These are phyloP conservation scores for Caenorhabditis sp. DNA, from an alignment of 2,888 invertebrate species.

Conservation along the genomic window DNA sequence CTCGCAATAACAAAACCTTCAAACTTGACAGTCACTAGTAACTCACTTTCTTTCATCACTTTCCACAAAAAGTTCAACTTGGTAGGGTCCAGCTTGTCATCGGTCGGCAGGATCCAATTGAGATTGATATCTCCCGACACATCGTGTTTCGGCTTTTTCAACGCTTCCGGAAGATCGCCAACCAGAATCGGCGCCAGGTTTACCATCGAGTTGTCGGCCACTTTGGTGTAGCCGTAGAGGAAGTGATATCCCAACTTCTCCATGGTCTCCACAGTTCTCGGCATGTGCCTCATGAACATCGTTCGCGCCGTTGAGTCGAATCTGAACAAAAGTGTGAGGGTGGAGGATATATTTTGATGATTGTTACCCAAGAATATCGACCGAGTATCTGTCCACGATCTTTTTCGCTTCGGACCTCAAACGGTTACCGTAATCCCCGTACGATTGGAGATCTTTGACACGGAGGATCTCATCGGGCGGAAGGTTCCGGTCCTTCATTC, in stretches of 20 bases:
- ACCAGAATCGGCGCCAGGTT: constrained; percentile 89
- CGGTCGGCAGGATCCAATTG: constrained; percentile 60
- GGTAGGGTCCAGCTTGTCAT: constrained; percentile 63
- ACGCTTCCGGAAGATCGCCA: constrained; percentile 81
- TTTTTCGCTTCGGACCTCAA: constrained; percentile 7
- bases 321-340: background rate
- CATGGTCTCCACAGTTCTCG: constrained; percentile 82
- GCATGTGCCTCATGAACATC: constrained; percentile 74
- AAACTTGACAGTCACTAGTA: too few relatives aligned
- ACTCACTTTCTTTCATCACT: constrained; percentile 67
- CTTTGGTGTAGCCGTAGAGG: constrained; percentile 91
- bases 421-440: constrained; percentile 34
- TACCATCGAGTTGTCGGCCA: constrained; percentile 94
- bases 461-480: constrained; percentile 45
- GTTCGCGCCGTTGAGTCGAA: constrained; percentile 68
- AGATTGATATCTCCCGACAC: constrained; percentile 61
- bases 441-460: constrained; percentile 33
- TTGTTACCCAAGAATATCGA: constrained; percentile 58
- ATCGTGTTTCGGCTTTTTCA: constrained; percentile 53
- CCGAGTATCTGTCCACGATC: constrained; percentile 40
- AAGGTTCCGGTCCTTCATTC: constrained; percentile 52
- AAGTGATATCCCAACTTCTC: constrained; percentile 85
- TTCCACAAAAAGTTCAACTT: constrained; percentile 72
- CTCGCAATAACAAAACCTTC: too few relatives aligned
- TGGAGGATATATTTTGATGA: background rate